Evolutionary conservation across 30 jellyfish, hydroid and myxozoan genomes (phyloP).

Genomic region (Aurelia aurita complex sp. Pacific): DNA sequence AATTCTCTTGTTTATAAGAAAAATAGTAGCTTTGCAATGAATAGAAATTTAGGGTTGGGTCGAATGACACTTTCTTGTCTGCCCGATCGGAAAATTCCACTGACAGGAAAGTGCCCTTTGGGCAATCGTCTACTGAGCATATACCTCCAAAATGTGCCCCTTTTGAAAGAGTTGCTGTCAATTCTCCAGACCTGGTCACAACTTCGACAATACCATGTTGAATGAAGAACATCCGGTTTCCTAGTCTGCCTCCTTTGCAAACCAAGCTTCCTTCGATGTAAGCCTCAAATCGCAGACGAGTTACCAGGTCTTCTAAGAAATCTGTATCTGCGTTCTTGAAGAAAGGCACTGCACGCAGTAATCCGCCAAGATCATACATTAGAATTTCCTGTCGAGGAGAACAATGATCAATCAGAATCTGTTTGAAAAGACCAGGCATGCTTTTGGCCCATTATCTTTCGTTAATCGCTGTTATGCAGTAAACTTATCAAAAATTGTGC

Average conservation of each 20-base stretch:
- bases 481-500: no score
- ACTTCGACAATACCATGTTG: slow-evolving; percentile 70
- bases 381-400: slow-evolving; percentile 33
- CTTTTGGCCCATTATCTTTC: no score
- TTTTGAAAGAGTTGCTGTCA: slow-evolving; percentile 43
- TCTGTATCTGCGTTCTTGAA: slow-evolving; percentile 48
- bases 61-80: no score
- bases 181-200: slow-evolving; percentile 35
- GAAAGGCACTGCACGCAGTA: slow-evolving; percentile 60
- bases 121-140: not conserved
- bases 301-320: slow-evolving; percentile 47
- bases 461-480: no score
- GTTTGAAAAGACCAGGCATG: not conserved
- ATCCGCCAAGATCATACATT: slow-evolving; percentile 55
- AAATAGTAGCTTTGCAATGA: no score
- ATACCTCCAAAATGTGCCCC: slow-evolving; percentile 77
- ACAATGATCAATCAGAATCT: not conserved
- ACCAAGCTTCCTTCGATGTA: slow-evolving; percentile 29
- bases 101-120: no score
- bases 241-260: slow-evolving; percentile 52
- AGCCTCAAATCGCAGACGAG: slow-evolving; percentile 50
- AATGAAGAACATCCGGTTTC: slow-evolving; percentile 57
- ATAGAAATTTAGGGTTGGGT: no score
- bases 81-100: no score
- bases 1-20: no score